A percentile compares a stretch with the other conserved stretches of the same genome.
These are phyloP conservation scores for Agapetus fuscipes DNA, from an alignment of 2,888 invertebrate species.

Conservation along the genomic window DNA sequence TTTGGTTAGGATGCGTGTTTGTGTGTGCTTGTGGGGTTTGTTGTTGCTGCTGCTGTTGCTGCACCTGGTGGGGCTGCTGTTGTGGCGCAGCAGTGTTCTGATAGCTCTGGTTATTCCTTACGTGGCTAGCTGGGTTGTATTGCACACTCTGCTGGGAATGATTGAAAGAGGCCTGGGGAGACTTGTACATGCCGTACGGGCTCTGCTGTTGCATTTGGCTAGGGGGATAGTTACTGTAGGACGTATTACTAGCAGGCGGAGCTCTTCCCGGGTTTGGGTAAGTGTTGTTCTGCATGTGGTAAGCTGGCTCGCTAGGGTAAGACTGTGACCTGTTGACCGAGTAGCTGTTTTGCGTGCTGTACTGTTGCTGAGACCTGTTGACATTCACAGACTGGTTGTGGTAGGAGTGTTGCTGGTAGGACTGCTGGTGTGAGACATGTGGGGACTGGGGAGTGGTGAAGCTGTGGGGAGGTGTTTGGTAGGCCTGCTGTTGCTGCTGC, in stretches of 20 bases:
- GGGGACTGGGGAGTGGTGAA: constrained; percentile 28
- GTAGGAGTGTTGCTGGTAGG: constrained; percentile 13
- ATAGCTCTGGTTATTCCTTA: neutral
- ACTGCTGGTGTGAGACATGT: constrained; percentile 4
- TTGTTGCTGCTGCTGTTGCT: neutral
- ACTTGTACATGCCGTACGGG: neutral
- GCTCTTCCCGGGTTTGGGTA: constrained; percentile 11
- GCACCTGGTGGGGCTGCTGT: neutral
- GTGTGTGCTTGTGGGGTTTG: constrained; percentile 3
- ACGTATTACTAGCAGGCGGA: neutral
- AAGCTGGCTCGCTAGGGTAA: constrained; percentile 10
- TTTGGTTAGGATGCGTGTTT: neutral
- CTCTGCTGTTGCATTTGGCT: constrained; percentile 3
- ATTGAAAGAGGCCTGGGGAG: neutral
- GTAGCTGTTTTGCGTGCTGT: constrained; percentile 20
- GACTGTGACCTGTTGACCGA: constrained; percentile 14
- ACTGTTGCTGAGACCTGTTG: constrained; percentile 21
- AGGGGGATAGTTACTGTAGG: constrained; percentile 1
- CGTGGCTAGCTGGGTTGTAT: neutral
- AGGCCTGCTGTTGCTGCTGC: constrained; percentile 27
- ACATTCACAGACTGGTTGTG: constrained; percentile 14
- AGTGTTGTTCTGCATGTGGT: constrained; percentile 5
- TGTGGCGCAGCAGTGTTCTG: neutral
- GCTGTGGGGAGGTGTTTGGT: constrained; percentile 40
- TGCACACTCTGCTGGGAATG: neutral